Percentiles rank a stretch among this genome's conserved stretches.
Evolutionary conservation across 1,140 invertebrate species (phyloP).

Genomic region (Schlechtendalia chinensis): DNA sequence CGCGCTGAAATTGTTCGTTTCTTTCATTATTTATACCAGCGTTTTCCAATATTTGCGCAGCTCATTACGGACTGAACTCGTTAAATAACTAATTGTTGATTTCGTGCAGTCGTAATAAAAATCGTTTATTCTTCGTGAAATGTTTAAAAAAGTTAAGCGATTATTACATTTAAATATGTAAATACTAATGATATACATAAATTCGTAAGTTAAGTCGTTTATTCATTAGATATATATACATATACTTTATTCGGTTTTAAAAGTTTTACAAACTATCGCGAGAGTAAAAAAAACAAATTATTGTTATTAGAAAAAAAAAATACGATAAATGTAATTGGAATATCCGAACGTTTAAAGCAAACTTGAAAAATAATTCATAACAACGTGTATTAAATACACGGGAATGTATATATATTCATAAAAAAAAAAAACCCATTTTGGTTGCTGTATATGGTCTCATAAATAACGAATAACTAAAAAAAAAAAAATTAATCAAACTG

Average conservation of each 20-base stretch:
- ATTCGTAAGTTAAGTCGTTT: not conserved
- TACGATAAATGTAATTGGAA: not conserved
- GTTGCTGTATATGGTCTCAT: not conserved
- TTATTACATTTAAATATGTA: slow-evolving; percentile 24
- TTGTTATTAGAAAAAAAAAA: not conserved
- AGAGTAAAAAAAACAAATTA: not conserved
- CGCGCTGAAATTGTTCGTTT: not conserved
- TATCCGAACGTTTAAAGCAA: not conserved
- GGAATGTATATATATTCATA: not conserved
- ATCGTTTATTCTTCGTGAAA: not conserved
- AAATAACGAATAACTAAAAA: no score
- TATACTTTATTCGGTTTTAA: slow-evolving; percentile 1
- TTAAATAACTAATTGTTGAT: not conserved
- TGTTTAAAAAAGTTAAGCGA: not conserved
- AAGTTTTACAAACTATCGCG: not conserved
- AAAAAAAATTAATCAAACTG: no score
- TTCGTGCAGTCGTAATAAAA: not conserved
- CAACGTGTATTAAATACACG: not conserved
- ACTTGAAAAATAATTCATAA: not conserved
- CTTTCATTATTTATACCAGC: not conserved
- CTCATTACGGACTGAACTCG: no score
- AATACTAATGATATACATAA: slow-evolving; percentile 5
- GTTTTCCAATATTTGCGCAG: not conserved
- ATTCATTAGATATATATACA: not conserved
- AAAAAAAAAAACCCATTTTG: not conserved